Evolutionary conservation across 2,113 vertebrate species (phyloP), one percentile per base, ranked within the genome.

Genomic region (Sarotherodon lohbergeri): DNA sequence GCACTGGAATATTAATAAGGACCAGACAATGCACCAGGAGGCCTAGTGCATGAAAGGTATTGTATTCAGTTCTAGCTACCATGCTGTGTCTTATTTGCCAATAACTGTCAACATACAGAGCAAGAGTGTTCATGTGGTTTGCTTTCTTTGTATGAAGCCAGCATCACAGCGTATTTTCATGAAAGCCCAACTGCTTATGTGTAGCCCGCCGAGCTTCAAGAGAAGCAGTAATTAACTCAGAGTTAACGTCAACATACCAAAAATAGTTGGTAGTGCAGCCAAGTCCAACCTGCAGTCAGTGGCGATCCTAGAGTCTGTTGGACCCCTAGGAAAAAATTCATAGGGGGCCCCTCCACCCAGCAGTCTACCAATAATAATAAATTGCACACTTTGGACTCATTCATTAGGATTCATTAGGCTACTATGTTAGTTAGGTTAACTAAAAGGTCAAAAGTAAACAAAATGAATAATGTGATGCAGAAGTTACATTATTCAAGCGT

Each of bases 71-170:
- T 48, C 48, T 80, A 61, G 84, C 50, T 66, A 12, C 32, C 55
- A 84, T 56, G 66, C 80, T 84, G 88, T 19, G 56, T 85, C 73
- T 63, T 89, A 79, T 91, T 90, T 88, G 54, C 46, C 80, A 86
- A 24, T 73, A 86, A 78, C 56, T 81, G 82, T 79, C 43, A 78
- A 68, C 80, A 82, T 14, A 46, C 56, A 87, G 32, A 55, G 54
- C 8, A 19, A 46, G 50, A 80, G 80, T 56, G 22, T 46, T 85
- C 71, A 84, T 22, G 56, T 50, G 27, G 27, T 71, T 82, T 82
- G 34, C 7, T 29, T 73, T 61, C 82, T 78, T 83, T 80, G 76
- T 19, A 6, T 68, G 89, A 61, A 29, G 83, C 78, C 86, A 41
- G 29, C 50, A 83, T 59, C 71, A 82, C 52, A 71, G 32, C 29